Conservation (phyloP, 2,797 vertebrate species). For the Ptychadena robeensis region DNA sequence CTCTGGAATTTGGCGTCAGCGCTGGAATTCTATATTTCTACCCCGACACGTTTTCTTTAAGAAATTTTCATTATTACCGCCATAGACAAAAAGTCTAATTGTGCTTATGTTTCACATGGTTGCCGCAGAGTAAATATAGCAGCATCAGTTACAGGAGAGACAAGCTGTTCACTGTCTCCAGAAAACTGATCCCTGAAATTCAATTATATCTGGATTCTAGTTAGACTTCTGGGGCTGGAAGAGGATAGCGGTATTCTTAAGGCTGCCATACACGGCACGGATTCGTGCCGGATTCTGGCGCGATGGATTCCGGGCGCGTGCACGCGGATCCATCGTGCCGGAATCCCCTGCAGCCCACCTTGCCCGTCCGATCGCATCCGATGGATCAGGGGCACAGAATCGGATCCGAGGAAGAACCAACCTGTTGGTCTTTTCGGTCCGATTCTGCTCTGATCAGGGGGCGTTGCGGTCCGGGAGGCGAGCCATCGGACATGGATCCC, state of each 20-base stretch:
- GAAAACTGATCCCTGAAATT: conserved; percentile 17
- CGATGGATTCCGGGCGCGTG: no score
- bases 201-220: conserved; percentile 3
- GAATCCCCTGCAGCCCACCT: no score
- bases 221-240: not conserved
- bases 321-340: no score
- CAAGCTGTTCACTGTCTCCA: not conserved
- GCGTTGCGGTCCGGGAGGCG: no score
- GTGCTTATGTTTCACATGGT: not conserved
- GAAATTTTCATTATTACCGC: conserved; percentile 26
- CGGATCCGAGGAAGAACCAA: no score
- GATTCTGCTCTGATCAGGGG: no score
- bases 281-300: no score
- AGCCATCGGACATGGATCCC: no score
- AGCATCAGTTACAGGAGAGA: not conserved
- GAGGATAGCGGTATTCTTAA: not conserved
- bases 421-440: no score
- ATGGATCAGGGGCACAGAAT: no score
- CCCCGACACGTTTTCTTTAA: not conserved
- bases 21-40: not conserved
- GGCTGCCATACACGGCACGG: no score
- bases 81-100: conserved; percentile 14
- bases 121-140: conserved; percentile 15
- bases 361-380: no score
- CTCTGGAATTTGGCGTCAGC: not conserved